Base-by-base conservation (phyloP, 1,140 invertebrate species). In the Lordiphosa mommai region DNA sequence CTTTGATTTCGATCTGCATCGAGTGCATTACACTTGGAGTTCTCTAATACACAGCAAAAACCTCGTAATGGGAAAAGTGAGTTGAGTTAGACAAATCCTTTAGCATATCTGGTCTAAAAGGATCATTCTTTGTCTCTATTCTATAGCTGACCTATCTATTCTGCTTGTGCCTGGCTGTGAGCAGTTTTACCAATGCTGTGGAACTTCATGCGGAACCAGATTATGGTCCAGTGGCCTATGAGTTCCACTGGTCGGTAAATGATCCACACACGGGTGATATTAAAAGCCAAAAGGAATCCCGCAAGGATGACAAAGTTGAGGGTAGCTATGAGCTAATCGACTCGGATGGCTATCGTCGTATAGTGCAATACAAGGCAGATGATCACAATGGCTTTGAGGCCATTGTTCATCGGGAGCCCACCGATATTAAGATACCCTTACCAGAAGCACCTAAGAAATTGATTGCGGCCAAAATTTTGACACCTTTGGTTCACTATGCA, bases 361-460 rank as follows among this genome's bases (percentile, higher is more conserved):
- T 93, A 64, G 94, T 94, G 40, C 92, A 94, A 27, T 95, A 95
- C 89, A 93, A 92, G 30, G 93, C 94, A 51, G 93, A 94, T 73
- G 91, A 93, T 12, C 91, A 94, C 74, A 92, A 91, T 70, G 94
- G 94, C 64, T 93, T 94, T 87, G 92, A 93, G 88, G 94, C 94
- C 1, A 89, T 93, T 13, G 91, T 94, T 4, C 90, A 90, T 40
- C 90, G 91, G 4, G 91, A 93, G 72, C 89, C 90, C 2, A 87
- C 90, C 12, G 84, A 90, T 38, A 89, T 90, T 17, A 87, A 89
- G 43, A 88, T 89, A 5, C 87, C 86, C 0, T 70, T 87, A 61
- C 91, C 92, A 0, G 89, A 70, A 36, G 55, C 53, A 13, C 79
- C 72, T 14, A 77, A 84, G 48, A 86, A 88, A 7, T 60, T 90